Conservation (phyloP, 2,888 invertebrate genomes). For the Hofmannophila pseudospretella region DNA sequence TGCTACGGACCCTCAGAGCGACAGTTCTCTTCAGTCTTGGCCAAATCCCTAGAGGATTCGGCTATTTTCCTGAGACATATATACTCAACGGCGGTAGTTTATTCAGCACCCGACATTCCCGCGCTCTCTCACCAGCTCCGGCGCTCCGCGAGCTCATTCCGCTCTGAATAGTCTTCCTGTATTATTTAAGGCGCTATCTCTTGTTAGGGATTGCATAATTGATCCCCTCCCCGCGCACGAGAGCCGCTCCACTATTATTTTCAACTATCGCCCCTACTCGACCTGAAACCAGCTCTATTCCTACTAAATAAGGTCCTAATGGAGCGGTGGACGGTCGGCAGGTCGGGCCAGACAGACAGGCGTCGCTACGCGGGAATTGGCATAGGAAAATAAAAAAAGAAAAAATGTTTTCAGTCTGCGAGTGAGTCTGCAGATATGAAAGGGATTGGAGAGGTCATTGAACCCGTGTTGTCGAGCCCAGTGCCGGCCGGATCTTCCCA, state of each 20-base stretch:
- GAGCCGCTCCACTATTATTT: conserved; percentile 14
- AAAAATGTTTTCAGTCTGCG: conserved; percentile 7
- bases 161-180: conserved; percentile 28
- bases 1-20: too few species aligned
- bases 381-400: conserved; percentile 11
- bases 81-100: too few species aligned
- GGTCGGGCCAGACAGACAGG: conserved; percentile 12
- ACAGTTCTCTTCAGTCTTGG: too few species aligned
- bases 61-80: too few species aligned
- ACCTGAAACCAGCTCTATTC: neutral
- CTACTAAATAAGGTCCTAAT: neutral
- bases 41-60: too few species aligned
- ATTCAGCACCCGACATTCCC: too few species aligned
- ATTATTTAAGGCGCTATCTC: conserved; percentile 43
- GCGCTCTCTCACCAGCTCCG: too few species aligned
- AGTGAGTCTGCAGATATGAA: conserved; percentile 2
- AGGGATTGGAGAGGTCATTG: conserved; percentile 6
- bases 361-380: conserved; percentile 14
- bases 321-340: neutral
- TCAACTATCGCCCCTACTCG: neutral
- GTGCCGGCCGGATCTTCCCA: too few species aligned
- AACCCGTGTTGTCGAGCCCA: neutral
- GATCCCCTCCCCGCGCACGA: conserved; percentile 37
- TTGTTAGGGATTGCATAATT: conserved; percentile 51
- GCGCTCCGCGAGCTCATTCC: too few species aligned